These are phyloP conservation scores for Anagrus nilaparvatae DNA, from an alignment of 1,140 invertebrate genomes.

Conservation along the genomic window DNA sequence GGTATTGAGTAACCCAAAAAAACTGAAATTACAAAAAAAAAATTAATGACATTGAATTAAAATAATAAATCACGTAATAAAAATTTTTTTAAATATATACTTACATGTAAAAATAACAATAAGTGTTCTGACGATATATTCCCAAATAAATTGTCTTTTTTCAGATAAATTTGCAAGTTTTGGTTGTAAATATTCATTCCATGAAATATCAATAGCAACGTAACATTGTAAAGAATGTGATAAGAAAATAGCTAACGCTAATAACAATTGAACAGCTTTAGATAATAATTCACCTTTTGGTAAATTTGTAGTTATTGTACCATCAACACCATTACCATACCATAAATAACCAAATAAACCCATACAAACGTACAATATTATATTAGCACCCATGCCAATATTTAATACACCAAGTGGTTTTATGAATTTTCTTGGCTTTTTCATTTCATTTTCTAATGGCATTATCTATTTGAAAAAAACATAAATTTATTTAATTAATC, in stretches of 20 bases:
- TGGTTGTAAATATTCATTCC: conserved; percentile 55
- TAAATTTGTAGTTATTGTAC: conserved; percentile 62
- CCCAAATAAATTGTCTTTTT: conserved; percentile 43
- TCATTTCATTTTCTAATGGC: conserved; percentile 81
- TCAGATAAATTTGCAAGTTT: conserved; percentile 25
- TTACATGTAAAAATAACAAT: conserved; percentile 71
- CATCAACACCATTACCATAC: conserved; percentile 52
- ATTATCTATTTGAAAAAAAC: conserved; percentile 53
- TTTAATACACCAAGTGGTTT: conserved; percentile 65
- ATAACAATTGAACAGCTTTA: conserved; percentile 61
- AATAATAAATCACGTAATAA: background rate
- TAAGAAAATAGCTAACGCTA: conserved; percentile 72
- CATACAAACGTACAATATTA: conserved; percentile 58
- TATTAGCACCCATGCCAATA: conserved; percentile 62
- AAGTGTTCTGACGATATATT: conserved; percentile 55
- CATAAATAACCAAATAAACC: conserved; percentile 73
- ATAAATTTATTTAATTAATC: background rate
- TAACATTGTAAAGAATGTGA: conserved; percentile 81
- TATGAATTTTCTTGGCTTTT: conserved; percentile 58
- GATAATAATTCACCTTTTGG: conserved; percentile 51
- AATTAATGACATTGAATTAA: background rate
- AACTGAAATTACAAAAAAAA: conserved; percentile 46
- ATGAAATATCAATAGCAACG: conserved; percentile 79
- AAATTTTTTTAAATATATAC: conserved; percentile 29
- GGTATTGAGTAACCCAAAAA: conserved; percentile 67